A percentile compares a stretch with the other conserved stretches of the same genome.
Conservation (phyloP, 2,797 vertebrate species). For the Rhabdomys pumilio region DNA sequence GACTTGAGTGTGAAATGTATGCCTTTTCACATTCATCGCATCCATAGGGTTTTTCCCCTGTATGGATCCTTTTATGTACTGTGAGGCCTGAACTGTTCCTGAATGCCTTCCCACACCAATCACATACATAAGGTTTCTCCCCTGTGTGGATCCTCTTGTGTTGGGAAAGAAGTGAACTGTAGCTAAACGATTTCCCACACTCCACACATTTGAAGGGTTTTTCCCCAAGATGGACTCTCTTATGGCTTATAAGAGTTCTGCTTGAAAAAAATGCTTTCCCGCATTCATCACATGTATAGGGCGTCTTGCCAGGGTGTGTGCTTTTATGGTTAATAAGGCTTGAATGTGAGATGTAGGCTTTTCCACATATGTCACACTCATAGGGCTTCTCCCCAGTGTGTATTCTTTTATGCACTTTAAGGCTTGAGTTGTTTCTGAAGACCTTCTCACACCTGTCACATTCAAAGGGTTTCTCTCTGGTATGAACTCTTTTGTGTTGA, state of each 20-base stretch:
- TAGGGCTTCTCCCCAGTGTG: constrained; percentile 88
- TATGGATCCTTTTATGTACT: constrained; percentile 86
- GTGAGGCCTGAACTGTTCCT: constrained; percentile 87
- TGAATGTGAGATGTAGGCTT: constrained; percentile 87
- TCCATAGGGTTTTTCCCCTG: constrained; percentile 85
- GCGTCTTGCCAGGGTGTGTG: constrained; percentile 84
- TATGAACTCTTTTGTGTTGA: constrained; percentile 87
- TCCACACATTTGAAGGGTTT: constrained; percentile 84
- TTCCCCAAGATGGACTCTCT: constrained; percentile 85
- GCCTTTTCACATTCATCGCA: constrained; percentile 86
- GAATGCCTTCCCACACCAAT: constrained; percentile 86
- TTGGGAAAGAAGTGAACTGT: constrained; percentile 86
- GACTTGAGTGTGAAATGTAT: constrained; percentile 85
- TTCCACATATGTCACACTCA: constrained; percentile 87
- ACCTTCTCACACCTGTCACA: constrained; percentile 86
- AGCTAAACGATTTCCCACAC: constrained; percentile 87
- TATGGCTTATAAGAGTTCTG: constrained; percentile 87
- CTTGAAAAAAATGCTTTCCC: constrained; percentile 87
- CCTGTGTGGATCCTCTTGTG: constrained; percentile 86
- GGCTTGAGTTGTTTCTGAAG: constrained; percentile 88
- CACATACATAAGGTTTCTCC: constrained; percentile 85
- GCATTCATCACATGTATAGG: constrained; percentile 85
- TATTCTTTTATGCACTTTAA: constrained; percentile 87
- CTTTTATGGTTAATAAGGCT: constrained; percentile 88
- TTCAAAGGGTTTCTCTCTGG: constrained; percentile 85